A percentile compares a stretch with the other conserved stretches of the same genome.
Evolutionary conservation across 2,888 invertebrate genomes (phyloP).

Genomic region (Actias luna): DNA sequence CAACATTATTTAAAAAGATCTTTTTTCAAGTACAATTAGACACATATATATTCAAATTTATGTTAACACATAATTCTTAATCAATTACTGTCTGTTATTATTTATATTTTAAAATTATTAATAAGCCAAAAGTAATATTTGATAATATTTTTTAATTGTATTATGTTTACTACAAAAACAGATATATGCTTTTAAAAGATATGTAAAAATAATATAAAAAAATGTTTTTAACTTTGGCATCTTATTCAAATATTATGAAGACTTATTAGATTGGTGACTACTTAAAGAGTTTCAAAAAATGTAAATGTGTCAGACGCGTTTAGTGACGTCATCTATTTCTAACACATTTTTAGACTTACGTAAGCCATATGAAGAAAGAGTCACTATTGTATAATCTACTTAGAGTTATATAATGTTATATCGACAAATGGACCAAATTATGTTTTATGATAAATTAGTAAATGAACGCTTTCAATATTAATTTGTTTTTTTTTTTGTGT

Average conservation of each 20-base stretch:
- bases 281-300: neutral
- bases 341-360: neutral
- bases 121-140: no score
- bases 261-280: neutral
- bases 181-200: neutral
- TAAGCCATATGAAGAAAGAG: conserved; percentile 16
- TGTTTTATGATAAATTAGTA: neutral
- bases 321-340: neutral
- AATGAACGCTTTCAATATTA: neutral
- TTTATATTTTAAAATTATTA: neutral
- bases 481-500: neutral
- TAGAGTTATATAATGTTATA: conserved; percentile 5
- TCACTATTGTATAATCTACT: conserved; percentile 7
- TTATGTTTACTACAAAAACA: neutral
- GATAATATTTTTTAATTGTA: neutral
- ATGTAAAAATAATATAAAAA: neutral
- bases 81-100: neutral
- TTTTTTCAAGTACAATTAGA: no score
- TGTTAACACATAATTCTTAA: no score
- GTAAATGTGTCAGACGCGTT: neutral
- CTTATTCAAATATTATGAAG: neutral
- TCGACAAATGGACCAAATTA: conserved; percentile 14
- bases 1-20: no score
- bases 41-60: no score
- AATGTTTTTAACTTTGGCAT: no score